Percentiles rank a stretch among this genome's conserved stretches.
Evolutionary conservation across 2,797 vertebrate species (phyloP).

Genomic region (Ciconia nigra): DNA sequence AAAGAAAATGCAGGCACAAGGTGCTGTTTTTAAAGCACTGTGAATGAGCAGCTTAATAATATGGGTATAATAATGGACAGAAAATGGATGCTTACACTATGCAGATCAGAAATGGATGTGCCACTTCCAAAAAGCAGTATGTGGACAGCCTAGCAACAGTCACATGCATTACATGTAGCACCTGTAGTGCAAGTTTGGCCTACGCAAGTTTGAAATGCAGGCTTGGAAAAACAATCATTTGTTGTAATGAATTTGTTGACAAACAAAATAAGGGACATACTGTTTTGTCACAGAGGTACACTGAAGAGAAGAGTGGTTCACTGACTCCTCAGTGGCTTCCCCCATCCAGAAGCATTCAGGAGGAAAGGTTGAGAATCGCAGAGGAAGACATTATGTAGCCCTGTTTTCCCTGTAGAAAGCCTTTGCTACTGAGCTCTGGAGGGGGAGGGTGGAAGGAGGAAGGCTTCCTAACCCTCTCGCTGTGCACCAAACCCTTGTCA

Average conservation of each 20-base stretch:
- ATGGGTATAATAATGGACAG: neutral
- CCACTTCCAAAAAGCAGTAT: neutral
- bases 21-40: neutral
- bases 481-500: neutral
- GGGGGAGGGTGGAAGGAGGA: neutral
- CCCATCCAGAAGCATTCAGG: neutral
- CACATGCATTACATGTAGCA: neutral
- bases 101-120: neutral
- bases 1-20: neutral
- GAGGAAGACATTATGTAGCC: neutral
- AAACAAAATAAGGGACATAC: neutral
- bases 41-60: neutral
- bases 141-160: neutral
- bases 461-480: neutral
- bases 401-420: neutral
- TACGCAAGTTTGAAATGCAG: neutral
- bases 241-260: neutral
- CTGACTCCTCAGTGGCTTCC: neutral
- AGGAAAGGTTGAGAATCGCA: neutral
- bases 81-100: neutral
- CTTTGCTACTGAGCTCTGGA: neutral
- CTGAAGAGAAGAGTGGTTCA: neutral
- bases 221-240: neutral
- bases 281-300: fast-evolving
- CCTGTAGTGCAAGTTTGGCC: neutral